Evolutionary conservation across 2,888 invertebrate genomes (phyloP).

Genomic region (Dusona sp.): DNA sequence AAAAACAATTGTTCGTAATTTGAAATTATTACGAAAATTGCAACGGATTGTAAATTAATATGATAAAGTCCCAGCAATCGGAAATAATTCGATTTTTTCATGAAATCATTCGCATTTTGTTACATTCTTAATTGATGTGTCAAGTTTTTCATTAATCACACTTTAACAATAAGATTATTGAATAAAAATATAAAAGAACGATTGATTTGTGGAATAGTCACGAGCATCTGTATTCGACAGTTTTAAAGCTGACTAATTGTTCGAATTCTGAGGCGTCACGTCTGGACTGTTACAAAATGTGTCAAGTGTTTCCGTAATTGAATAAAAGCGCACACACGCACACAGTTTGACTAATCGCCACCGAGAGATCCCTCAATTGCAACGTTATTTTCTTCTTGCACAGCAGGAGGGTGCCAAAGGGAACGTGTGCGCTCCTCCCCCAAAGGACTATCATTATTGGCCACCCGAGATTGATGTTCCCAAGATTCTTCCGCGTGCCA

Average conservation of each 20-base stretch:
- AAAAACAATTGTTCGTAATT: background rate
- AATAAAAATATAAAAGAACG: background rate
- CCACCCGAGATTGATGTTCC: constrained; percentile 59
- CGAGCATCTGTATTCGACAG: background rate
- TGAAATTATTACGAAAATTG: background rate
- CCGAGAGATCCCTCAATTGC: constrained; percentile 14
- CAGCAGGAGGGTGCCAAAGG: constrained; percentile 30
- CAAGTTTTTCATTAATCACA: too few relatives aligned
- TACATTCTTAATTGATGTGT: too few relatives aligned
- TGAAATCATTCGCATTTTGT: background rate
- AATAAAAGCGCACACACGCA: constrained; percentile 1
- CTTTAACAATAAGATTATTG: background rate
- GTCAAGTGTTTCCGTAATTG: background rate
- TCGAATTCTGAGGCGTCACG: constrained; percentile 9
- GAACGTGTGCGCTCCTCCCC: constrained; percentile 21
- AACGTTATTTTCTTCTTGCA: background rate
- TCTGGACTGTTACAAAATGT: background rate
- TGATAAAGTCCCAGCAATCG: background rate
- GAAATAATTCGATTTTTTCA: background rate
- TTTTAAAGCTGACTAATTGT: background rate
- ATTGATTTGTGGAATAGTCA: background rate
- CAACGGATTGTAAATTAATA: background rate
- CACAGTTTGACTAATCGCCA: constrained; percentile 53
- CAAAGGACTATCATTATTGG: constrained; percentile 44
- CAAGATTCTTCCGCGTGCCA: constrained; percentile 18